phyloP scores from a whole-genome alignment of 1,140 invertebrate species.

The Drosophila kikkawai region DNA sequence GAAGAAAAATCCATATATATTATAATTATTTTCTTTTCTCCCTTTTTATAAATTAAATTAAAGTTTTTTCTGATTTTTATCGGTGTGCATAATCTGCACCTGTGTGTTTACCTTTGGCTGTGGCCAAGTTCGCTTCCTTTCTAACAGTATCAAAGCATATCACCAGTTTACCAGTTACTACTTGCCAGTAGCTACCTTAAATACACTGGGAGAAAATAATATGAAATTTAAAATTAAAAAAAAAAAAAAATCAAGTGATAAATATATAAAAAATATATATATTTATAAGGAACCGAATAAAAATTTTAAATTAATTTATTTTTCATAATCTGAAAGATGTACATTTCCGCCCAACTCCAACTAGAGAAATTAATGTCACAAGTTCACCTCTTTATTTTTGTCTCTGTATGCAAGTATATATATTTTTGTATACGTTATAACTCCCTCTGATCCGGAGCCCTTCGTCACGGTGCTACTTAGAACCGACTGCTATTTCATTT shows the following conservation, averaged over 20 bases:
- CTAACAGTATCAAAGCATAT: constrained; percentile 19
- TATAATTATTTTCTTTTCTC: not conserved
- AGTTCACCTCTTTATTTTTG: not conserved
- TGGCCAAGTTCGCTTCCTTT: constrained; percentile 41
- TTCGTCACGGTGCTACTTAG: constrained; percentile 51
- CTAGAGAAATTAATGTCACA: accelerated
- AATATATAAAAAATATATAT: no score
- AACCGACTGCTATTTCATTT: constrained; percentile 76
- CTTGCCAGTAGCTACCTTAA: not conserved
- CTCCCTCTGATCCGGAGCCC: constrained; percentile 5
- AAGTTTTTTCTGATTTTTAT: not conserved
- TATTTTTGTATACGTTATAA: constrained; percentile 8
- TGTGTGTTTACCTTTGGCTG: constrained; percentile 52
- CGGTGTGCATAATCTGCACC: constrained; percentile 37
- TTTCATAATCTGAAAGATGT: no score
- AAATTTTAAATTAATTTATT: no score
- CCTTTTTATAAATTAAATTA: not conserved
- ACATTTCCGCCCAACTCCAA: no score
- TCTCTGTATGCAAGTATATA: constrained; percentile 2
- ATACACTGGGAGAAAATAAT: not conserved
- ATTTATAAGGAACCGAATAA: no score
- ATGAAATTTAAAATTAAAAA: not conserved
- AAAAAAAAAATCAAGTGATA: no score
- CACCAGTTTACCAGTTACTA: constrained; percentile 9
- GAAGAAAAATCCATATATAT: not conserved